These are phyloP conservation scores for Rhingia rostrata DNA, from an alignment of 2,888 invertebrate species.

Conservation along the genomic window DNA sequence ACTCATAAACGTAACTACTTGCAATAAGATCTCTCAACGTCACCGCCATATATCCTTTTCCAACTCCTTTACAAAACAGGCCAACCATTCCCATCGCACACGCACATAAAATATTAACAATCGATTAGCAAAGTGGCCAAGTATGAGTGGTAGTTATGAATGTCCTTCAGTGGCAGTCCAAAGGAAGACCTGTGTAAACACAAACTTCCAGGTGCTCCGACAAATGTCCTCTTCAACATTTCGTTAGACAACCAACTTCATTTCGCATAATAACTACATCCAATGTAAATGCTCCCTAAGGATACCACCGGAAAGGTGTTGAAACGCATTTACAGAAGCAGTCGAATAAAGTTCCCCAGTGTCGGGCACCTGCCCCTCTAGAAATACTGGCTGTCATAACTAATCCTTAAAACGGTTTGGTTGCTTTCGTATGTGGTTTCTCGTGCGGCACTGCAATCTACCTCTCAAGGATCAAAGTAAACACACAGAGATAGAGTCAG, in stretches of 20 bases:
- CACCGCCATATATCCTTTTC: conserved; percentile 1
- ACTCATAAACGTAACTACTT: background rate
- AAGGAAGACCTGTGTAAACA: conserved; percentile 30
- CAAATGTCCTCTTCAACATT: conserved; percentile 50
- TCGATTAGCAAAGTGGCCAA: conserved; percentile 59
- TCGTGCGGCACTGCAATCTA: conserved; percentile 24
- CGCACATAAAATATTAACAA: conserved; percentile 42
- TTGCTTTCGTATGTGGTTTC: conserved; percentile 51
- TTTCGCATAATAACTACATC: background rate
- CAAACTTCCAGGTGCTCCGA: conserved; percentile 35
- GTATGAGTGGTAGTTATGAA: conserved; percentile 45
- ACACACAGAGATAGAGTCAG: conserved; percentile 21
- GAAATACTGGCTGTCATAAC: conserved; percentile 61
- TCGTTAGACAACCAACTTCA: conserved; percentile 19
- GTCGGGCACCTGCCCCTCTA: conserved; percentile 46
- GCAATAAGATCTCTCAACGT: conserved; percentile 15
- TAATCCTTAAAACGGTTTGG: conserved; percentile 71
- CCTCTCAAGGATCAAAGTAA: conserved; percentile 63
- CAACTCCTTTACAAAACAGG: conserved; percentile 35
- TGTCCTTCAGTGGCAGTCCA: conserved; percentile 14
- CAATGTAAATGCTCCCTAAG: conserved; percentile 11
- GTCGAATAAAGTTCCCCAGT: conserved; percentile 28
- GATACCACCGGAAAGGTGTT: conserved; percentile 54
- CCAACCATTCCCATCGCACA: conserved; percentile 17
- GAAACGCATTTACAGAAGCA: conserved; percentile 47